phyloP scores from a whole-genome alignment of 2,113 vertebrate genomes.

The Dicentrarchus labrax region DNA sequence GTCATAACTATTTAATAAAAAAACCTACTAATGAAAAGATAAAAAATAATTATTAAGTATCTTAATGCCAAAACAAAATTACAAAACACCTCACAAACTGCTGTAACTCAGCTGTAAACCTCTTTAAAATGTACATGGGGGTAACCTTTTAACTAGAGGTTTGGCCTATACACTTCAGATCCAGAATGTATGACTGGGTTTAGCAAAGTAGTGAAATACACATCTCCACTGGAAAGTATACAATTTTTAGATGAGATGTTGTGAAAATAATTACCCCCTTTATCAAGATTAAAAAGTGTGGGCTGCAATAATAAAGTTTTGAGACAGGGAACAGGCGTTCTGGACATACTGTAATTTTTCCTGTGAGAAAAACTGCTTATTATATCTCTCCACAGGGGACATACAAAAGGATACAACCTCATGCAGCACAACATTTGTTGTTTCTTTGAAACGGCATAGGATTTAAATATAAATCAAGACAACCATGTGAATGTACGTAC shows the following conservation, averaged over 20 bases:
- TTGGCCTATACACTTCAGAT: not conserved
- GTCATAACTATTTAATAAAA: not conserved
- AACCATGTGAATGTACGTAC: not conserved
- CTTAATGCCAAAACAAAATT: not conserved
- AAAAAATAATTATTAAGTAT: not conserved
- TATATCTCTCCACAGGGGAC: no score
- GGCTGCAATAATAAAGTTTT: not conserved
- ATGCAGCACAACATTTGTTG: not conserved
- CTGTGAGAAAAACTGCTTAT: not conserved
- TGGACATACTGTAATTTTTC: not conserved
- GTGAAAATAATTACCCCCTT: no score
- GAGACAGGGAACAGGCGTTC: not conserved
- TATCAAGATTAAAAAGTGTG: not conserved
- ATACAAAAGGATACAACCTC: no score
- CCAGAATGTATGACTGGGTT: not conserved
- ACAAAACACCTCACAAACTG: not conserved
- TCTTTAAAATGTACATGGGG: not conserved
- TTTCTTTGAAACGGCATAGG: not conserved
- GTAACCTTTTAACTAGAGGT: not conserved
- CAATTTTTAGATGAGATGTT: not conserved
- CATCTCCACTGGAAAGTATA: not conserved
- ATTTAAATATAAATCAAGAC: constrained; percentile 8
- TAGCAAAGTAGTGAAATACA: not conserved
- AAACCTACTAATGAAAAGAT: not conserved
- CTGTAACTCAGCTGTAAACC: not conserved